These are phyloP conservation scores for Seira musarum DNA, from an alignment of 2,888 invertebrate species.

Conservation along the genomic window DNA sequence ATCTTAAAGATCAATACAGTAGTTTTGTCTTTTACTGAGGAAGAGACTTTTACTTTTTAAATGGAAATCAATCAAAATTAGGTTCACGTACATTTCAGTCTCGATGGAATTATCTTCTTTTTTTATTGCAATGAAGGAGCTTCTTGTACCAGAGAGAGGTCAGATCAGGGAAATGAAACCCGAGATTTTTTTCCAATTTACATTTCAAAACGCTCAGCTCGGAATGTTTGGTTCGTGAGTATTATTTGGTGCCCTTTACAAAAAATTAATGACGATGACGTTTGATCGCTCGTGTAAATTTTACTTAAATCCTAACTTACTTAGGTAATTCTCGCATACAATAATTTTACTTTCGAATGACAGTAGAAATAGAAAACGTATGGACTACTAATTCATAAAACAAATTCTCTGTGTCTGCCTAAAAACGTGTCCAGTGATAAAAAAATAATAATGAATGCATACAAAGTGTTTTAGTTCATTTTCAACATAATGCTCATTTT, in stretches of 20 bases:
- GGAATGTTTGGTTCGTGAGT: constrained; percentile 10
- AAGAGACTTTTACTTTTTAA: background rate
- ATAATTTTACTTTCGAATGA: constrained; percentile 5
- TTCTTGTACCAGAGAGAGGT: constrained; percentile 15
- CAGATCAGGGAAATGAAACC: background rate
- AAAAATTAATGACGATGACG: background rate
- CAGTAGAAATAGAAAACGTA: background rate
- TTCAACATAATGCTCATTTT: constrained; percentile 59
- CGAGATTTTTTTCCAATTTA: background rate
- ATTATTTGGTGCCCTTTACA: constrained; percentile 1
- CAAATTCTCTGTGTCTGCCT: constrained; percentile 36
- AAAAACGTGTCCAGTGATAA: constrained; percentile 51
- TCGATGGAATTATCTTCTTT: background rate
- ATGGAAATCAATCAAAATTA: background rate
- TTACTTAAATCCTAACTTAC: background rate
- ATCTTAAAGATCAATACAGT: background rate
- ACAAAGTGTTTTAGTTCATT: constrained; percentile 61
- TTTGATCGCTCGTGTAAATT: background rate
- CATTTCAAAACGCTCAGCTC: constrained; percentile 10
- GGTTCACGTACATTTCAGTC: background rate
- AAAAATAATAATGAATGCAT: constrained; percentile 29
- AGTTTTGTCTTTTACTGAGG: background rate
- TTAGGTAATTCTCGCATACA: too few relatives aligned
- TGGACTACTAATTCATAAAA: too few relatives aligned
- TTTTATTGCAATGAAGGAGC: constrained; percentile 2